Base-by-base conservation (phyloP, 2,113 vertebrate genomes). In the Poicephalus gulielmi region DNA sequence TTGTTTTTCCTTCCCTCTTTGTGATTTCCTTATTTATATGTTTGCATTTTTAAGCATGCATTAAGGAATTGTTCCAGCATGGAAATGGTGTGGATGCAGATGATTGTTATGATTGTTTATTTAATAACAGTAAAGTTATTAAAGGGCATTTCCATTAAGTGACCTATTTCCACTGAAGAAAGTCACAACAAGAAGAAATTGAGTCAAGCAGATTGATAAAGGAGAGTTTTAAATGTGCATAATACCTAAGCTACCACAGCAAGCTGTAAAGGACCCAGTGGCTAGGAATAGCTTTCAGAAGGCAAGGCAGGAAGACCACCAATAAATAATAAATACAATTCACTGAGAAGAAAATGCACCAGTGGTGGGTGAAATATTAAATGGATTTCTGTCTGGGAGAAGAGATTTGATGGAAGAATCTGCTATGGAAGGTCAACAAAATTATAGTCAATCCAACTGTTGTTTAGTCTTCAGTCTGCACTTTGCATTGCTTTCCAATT, bases 41-140 rank as follows among this genome's bases (percentile, higher is more conserved):
- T 91, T 96, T 96, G 95, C 83, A 83, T 84, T 92, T 96, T 90
- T 28, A 92, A 96, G 97, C 98, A 97, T 98, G 97, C 87, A 97
- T 94, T 95, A 96, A 96, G 68, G 81, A 91, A 53, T 73, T 83
- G 62, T 89, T 85, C 90, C 86, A 92, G 98, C 98, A 97, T 97
- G 97, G 86, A 94, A 84, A 55, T 77, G 70, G 46, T 96, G 92
- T 97, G 93, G 92, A 70, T 97, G 50, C 59, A 27, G 13, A 90
- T 82, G 68, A 80, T 43, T 94, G 66, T 52, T 94, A 63, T 67
- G 33, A 75, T 79, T 91, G 64, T 97, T 93, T 96, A 52, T 94
- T 93, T 97, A 95, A 94, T 83, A 79, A 63, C 57, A 88, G 74
- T 80, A 39, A 88, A 70, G 18, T 81, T 67, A 78, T 90, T 27